phyloP scores from a whole-genome alignment of 92 coral and sea anemone genomes.

The Umimayanthus kanabou region DNA sequence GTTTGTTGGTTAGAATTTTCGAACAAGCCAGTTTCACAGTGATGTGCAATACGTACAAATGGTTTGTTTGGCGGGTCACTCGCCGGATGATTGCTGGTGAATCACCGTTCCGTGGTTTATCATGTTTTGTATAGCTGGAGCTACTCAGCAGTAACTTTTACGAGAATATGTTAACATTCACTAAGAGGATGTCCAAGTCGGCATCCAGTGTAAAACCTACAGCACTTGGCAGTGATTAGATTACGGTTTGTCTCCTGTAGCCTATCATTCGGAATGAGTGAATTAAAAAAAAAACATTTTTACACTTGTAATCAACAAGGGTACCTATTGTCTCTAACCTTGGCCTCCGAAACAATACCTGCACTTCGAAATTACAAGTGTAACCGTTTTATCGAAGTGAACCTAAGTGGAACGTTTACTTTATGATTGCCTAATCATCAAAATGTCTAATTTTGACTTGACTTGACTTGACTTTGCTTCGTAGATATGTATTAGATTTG shows the following conservation, averaged over 20 bases:
- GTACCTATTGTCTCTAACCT: neutral
- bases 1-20: no score
- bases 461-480: neutral
- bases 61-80: no score
- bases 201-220: neutral
- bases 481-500: conserved; percentile 76
- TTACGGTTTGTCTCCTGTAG: neutral
- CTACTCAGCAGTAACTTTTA: no score
- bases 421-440: neutral
- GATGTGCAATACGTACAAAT: no score
- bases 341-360: neutral
- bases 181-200: neutral
- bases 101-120: no score
- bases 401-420: neutral
- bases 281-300: no score
- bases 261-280: neutral
- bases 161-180: neutral
- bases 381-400: neutral
- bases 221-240: neutral
- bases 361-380: neutral
- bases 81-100: no score
- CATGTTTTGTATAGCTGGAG: no score
- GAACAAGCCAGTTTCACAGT: no score
- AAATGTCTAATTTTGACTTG: neutral
- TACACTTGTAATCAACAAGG: neutral